A percentile compares a stretch with the other conserved stretches of the same genome.
Conservation (phyloP, 2,113 vertebrate species). For the Lethenteron camtschaticum region DNA sequence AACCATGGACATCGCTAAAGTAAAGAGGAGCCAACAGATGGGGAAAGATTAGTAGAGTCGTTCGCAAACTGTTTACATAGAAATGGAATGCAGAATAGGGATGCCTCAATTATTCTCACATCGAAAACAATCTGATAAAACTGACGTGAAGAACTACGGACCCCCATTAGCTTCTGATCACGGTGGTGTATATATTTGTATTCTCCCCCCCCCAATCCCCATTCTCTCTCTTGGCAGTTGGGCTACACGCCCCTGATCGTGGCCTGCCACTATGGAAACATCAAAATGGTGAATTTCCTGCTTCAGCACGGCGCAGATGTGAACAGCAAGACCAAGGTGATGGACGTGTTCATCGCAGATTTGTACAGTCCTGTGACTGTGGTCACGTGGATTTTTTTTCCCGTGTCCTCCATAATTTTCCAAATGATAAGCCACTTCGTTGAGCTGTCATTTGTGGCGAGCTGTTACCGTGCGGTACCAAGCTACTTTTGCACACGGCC, state of each 20-base stretch:
- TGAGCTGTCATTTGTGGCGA: no score
- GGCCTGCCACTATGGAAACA: conserved; percentile 80
- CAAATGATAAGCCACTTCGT: no score
- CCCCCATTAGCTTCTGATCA: background rate
- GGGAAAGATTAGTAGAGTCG: no score
- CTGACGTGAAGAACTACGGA: background rate
- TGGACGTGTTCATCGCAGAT: no score
- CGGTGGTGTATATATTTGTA: background rate
- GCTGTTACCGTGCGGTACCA: no score
- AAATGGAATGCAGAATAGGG: conserved; percentile 1
- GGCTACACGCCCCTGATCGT: conserved; percentile 81
- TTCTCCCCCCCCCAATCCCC: background rate
- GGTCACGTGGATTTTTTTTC: no score
- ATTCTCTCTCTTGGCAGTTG: conserved; percentile 34
- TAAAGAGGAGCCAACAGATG: no score
- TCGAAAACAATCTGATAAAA: background rate
- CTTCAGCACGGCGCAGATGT: conserved; percentile 70
- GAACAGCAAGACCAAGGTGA: conserved; percentile 83
- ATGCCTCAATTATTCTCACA: background rate
- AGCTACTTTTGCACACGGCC: no score
- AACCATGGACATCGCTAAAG: no score
- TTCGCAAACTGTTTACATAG: background rate
- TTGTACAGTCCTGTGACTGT: no score
- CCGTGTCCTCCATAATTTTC: no score
- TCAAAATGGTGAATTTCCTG: conserved; percentile 87